A percentile compares a stretch with the other conserved stretches of the same genome.
phyloP scores from a whole-genome alignment of 2,797 vertebrate genomes.

The Chanos chanos region DNA sequence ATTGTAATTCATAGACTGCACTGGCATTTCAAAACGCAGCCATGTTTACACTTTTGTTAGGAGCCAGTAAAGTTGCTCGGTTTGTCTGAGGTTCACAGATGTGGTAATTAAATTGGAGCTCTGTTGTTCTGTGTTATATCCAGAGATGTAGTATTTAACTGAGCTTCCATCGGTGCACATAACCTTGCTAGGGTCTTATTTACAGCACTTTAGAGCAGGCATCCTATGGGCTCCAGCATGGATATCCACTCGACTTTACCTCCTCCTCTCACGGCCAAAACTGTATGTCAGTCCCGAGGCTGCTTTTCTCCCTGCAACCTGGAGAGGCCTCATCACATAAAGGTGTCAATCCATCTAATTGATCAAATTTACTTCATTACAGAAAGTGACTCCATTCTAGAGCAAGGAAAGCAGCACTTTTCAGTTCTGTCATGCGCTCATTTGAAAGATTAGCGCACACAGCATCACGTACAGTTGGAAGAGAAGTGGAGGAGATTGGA shows the following conservation, averaged over 20 bases:
- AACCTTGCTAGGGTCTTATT: constrained; percentile 50
- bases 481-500: background rate
- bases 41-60: constrained; percentile 2
- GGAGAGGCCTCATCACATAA: constrained; percentile 38
- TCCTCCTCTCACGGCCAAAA: background rate
- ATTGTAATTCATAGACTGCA: constrained; percentile 15
- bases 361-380: constrained; percentile 58
- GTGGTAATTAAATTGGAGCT: constrained; percentile 6
- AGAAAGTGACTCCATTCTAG: constrained; percentile 23
- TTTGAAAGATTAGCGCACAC: constrained; percentile 29
- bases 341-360: constrained; percentile 59
- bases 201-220: constrained; percentile 58
- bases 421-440: constrained; percentile 17
- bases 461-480: background rate
- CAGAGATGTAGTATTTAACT: too few species aligned
- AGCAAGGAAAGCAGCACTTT: constrained; percentile 8
- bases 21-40: constrained; percentile 10
- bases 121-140: too few species aligned
- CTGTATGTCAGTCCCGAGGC: background rate
- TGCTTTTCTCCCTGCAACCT: background rate
- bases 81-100: background rate
- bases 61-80: background rate
- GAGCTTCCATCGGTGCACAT: too few species aligned
- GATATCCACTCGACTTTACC: constrained; percentile 4
- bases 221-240: constrained; percentile 50